These are phyloP conservation scores for Oophaga pumilio DNA, from an alignment of 2,113 vertebrate genomes.

Conservation along the genomic window DNA sequence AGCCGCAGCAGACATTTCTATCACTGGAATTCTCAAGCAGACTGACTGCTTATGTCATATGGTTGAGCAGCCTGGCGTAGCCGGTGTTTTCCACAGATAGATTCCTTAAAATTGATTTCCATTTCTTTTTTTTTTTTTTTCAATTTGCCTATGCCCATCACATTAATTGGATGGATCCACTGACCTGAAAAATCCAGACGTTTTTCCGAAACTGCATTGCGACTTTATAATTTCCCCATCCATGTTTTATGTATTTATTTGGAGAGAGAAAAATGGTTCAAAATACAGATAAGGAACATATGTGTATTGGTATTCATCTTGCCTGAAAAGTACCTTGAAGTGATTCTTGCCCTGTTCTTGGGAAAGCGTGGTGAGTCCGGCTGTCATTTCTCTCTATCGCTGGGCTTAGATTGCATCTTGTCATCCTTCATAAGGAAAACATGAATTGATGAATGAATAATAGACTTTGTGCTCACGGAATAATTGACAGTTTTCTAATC, in stretches of 20 bases:
- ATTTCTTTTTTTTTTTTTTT: constrained; percentile 29
- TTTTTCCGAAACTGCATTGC: background rate
- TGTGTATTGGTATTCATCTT: background rate
- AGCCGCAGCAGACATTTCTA: constrained; percentile 44
- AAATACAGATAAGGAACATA: background rate
- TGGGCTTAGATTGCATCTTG: background rate
- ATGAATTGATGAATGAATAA: background rate
- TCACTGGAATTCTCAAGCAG: constrained; percentile 35
- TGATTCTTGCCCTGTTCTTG: background rate
- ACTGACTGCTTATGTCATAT: constrained; percentile 49
- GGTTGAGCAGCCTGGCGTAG: constrained; percentile 49
- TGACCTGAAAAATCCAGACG: constrained; percentile 31
- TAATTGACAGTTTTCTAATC: background rate
- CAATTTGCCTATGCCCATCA: constrained; percentile 46
- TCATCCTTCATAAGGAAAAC: background rate
- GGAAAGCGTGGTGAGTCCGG: background rate
- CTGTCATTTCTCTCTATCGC: background rate
- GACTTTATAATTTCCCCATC: constrained; percentile 1
- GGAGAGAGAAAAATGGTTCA: background rate
- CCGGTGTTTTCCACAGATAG: constrained; percentile 36
- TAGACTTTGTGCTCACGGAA: background rate
- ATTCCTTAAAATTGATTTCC: constrained; percentile 53
- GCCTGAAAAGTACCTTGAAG: background rate
- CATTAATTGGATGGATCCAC: constrained; percentile 45
- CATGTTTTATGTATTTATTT: background rate